Evolutionary conservation across 2,888 invertebrate genomes (phyloP).

Genomic region (Xanthia togata): DNA sequence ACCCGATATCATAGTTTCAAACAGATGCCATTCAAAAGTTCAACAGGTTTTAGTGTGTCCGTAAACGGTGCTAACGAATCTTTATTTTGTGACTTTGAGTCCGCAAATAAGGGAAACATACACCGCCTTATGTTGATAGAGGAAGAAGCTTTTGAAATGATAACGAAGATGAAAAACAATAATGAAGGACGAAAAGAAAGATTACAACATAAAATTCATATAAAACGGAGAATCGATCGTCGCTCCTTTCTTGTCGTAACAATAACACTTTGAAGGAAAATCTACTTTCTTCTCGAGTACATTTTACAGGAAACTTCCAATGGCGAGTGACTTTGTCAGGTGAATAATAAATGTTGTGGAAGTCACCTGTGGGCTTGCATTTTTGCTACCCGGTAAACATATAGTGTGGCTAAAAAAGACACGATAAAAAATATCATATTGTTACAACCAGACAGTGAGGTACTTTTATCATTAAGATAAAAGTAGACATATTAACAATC

Average conservation of each 20-base stretch:
- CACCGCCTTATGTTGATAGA: background rate
- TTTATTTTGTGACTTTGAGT: constrained; percentile 5
- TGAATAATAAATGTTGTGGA: constrained; percentile 85
- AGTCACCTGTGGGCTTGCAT: constrained; percentile 76
- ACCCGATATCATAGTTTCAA: background rate
- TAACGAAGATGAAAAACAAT: background rate
- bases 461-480: no score
- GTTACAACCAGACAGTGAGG: background rate
- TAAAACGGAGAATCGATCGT: constrained; percentile 67
- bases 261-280: constrained; percentile 81
- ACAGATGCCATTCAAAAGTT: constrained; percentile 2
- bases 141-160: constrained; percentile 16
- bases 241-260: constrained; percentile 71
- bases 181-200: constrained; percentile 19
- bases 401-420: constrained; percentile 25
- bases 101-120: background rate
- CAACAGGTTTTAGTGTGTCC: constrained; percentile 28
- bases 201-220: constrained; percentile 47
- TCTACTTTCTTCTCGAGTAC: constrained; percentile 73
- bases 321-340: constrained; percentile 82
- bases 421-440: constrained; percentile 15
- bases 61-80: constrained; percentile 7
- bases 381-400: constrained; percentile 69
- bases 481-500: background rate
- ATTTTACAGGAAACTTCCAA: constrained; percentile 80